A percentile compares a stretch with the other conserved stretches of the same genome.
phyloP scores from a whole-genome alignment of 2,113 vertebrate genomes.

The Eurypyga helias region DNA sequence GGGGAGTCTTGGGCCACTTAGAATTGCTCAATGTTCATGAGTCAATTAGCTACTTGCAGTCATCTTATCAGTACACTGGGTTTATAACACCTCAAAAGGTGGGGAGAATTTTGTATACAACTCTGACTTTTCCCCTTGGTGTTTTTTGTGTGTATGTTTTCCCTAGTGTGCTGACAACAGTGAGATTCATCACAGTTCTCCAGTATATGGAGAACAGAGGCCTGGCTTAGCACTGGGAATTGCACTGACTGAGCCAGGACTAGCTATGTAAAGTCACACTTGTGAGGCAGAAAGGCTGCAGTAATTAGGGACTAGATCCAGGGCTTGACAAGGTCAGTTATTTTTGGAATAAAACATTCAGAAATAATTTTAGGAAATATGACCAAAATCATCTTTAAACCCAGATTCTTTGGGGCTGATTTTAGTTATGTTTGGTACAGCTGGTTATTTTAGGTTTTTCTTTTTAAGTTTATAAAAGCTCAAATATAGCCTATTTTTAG shows the following conservation, averaged over 20 bases:
- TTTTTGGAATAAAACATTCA: conserved; percentile 13
- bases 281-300: conserved; percentile 25
- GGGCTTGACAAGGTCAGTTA: conserved; percentile 17
- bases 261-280: neutral
- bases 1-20: neutral
- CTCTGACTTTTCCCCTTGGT: neutral
- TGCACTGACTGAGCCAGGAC: neutral
- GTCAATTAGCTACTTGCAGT: neutral
- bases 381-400: neutral
- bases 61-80: neutral
- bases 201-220: neutral
- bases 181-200: neutral
- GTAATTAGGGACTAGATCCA: conserved; percentile 43
- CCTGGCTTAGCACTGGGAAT: neutral
- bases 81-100: neutral
- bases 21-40: neutral
- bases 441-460: neutral
- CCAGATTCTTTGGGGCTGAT: neutral
- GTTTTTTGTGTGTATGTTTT: neutral
- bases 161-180: neutral
- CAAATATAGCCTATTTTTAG: neutral
- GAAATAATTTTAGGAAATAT: conserved; percentile 12
- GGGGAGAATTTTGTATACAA: neutral
- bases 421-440: neutral
- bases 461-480: neutral